Base-by-base conservation (phyloP, 2,888 invertebrate genomes). In the Palloptera scutellata region DNA sequence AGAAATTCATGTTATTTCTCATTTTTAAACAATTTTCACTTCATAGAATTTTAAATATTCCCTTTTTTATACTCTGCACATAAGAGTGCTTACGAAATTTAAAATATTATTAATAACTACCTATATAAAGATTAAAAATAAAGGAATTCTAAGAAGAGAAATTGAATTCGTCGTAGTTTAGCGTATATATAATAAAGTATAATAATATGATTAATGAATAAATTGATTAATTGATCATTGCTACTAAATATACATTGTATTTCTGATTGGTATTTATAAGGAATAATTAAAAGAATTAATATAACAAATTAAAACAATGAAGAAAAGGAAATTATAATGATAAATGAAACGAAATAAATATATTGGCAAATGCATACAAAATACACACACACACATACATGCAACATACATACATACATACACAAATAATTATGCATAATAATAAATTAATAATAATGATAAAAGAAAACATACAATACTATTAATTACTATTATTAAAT, bases 191-290 rank as follows among this genome's bases (percentile, higher is more conserved):
- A 62, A 42, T 62, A 58, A 64, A 57, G 57, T 43, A 43, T 48
- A 48, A 48, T 48, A 48, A 48, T 48, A 15, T 15, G 11, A 48
- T 30, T 30, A 30, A 30, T 30, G 2, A 57, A 57, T 45, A 4
- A 57, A 57, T 45, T 58, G 55, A 64, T 64, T 40, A 53, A 43
- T 57, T 40, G 15, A 20, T 51, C 51, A 63, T 57, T 62, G 54
- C 51, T 48, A 61, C 60, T 20, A 30, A 30, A 30, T 30, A 30
- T 30, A 30, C 6, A 30, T 30, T 30, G 30, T 30, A 42, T 67
- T 63, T 54, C 54, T 63, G 52, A 63, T 67, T 67, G 63, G 55
- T 64, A 68, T 55, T 53, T 55, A 43, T 65, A 65, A 60, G 60
- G 43, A n/a, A 52, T 40, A 15, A 51, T 62, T 64, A 62, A 42